These are phyloP conservation scores for Lophochroa leadbeateri DNA, from an alignment of 2,113 vertebrate genomes.

Conservation along the genomic window DNA sequence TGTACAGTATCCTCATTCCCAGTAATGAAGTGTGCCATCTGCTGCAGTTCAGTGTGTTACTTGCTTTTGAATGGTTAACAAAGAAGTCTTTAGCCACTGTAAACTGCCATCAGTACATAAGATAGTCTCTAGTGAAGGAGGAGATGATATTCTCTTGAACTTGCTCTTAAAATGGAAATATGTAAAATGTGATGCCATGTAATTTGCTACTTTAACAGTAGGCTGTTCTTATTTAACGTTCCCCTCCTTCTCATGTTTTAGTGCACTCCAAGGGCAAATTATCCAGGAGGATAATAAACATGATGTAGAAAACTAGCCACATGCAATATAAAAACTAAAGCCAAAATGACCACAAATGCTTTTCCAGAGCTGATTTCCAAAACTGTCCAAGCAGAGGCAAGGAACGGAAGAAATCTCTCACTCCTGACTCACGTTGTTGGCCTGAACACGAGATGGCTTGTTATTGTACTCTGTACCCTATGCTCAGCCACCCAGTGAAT, in stretches of 20 bases:
- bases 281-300: neutral
- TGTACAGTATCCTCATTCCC: neutral
- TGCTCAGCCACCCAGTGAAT: too few relatives aligned
- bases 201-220: neutral
- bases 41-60: neutral
- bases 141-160: neutral
- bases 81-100: neutral
- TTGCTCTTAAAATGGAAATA: neutral
- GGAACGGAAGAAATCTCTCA: slow-evolving; percentile 13
- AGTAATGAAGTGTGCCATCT: neutral
- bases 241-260: neutral
- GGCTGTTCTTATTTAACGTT: neutral
- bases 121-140: neutral
- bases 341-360: neutral
- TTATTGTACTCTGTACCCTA: too few relatives aligned
- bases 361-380: slow-evolving; percentile 4
- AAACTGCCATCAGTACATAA: neutral
- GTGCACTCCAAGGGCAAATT: neutral
- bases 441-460: accelerated
- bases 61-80: neutral
- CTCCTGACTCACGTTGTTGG: neutral
- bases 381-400: neutral
- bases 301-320: neutral
- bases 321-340: neutral
- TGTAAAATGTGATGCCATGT: neutral